Conservation (phyloP, 2,888 invertebrate species). For the Syrphus vitripennis region DNA sequence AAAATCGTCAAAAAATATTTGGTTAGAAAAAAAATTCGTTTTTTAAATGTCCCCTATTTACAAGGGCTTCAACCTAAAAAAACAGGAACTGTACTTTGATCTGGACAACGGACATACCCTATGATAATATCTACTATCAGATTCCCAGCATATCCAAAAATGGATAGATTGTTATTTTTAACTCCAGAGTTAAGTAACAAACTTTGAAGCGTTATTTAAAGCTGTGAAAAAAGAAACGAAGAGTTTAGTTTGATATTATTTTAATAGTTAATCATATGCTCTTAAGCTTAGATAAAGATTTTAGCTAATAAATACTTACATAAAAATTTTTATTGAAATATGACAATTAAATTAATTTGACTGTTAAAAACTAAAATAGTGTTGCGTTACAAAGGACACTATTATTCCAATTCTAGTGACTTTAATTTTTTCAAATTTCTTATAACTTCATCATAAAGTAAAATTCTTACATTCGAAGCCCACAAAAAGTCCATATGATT, state of each 20-base stretch:
- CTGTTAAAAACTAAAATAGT: too few relatives aligned
- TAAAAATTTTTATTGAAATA: too few relatives aligned
- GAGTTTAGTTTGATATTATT: not conserved
- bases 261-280: not conserved
- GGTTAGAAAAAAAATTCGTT: too few relatives aligned
- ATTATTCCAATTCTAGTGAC: not conserved
- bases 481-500: conserved; percentile 87
- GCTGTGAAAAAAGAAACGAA: not conserved
- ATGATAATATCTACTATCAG: too few relatives aligned
- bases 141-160: too few relatives aligned
- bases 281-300: not conserved
- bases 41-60: too few relatives aligned
- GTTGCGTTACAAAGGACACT: too few relatives aligned
- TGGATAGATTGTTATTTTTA: too few relatives aligned
- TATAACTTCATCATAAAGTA: conserved; percentile 81
- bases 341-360: not conserved
- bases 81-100: too few relatives aligned
- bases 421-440: conserved; percentile 35
- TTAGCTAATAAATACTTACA: not conserved
- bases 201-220: not conserved
- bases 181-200: not conserved
- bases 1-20: too few relatives aligned
- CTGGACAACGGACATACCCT: too few relatives aligned
- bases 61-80: too few relatives aligned
- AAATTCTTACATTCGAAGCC: conserved; percentile 82